Base-by-base conservation (phyloP, 2,797 vertebrate genomes). In the Cynodonichthys magdalenae region DNA sequence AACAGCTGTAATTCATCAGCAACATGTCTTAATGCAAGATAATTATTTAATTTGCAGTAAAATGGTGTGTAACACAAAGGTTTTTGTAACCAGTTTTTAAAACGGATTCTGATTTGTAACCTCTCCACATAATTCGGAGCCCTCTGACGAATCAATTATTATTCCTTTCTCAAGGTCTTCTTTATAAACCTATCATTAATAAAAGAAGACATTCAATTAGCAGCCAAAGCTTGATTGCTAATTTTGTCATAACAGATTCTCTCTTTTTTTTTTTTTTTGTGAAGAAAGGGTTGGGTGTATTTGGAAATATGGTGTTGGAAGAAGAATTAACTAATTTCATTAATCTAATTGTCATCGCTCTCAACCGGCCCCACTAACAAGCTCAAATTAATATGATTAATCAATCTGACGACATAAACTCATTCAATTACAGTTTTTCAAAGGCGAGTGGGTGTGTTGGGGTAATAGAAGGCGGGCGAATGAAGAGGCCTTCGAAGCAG, bases 161-260 rank as follows among this genome's bases (percentile, higher is more conserved):
- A 94, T 94, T 95, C 94, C 48, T 79, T 93, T 93, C 93, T 93
- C 94, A 95, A 96, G 94, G 93, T 94, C 95, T 89, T 94, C 95
- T 94, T 31, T 94, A 94, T 92, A 94, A 95, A 95, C 94, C 94
- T 93, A 91, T 95, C 95, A 96, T 97, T 97, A 96, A 96, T 97
- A 96, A 97, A 96, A 94, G 94, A 92, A 94, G 96, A 96, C 95
- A 96, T 96, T 96, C 95, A 96, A 96, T 96, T 96, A 96, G 90
- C 83, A 90, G 84, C 86, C 78, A 92, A 93, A 93, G 94, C 94
- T 94, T 92, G 93, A 95, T 94, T 92, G 95, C 92, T 92, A 94
- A 92, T 94, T 94, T 93, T 92, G 89, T 90, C 82, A 90, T 89
- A 93, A 93, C 86, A 92, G 85, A 88, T 89, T 87, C 85, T 87